Percentiles rank a stretch among this genome's conserved stretches.
Conservation (phyloP, 1,140 invertebrate species). For the Drosophila setifemur region DNA sequence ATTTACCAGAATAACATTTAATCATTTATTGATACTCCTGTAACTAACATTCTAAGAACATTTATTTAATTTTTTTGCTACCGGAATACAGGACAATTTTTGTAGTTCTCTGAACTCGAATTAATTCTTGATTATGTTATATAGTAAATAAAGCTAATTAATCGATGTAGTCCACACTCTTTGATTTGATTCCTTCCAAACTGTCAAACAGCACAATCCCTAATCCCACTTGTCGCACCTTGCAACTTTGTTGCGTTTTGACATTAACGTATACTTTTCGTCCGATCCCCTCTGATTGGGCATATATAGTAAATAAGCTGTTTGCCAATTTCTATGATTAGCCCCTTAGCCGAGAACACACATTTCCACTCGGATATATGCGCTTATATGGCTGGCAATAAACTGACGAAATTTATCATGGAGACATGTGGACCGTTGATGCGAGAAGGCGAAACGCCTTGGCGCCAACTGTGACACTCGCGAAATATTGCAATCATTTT, state of each 20-base stretch:
- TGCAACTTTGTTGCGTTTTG: constrained; percentile 41
- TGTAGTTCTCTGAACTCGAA: too few relatives aligned
- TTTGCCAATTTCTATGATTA: constrained; percentile 69
- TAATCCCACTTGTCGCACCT: neutral
- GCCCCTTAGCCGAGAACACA: constrained; percentile 10
- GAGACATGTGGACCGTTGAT: constrained; percentile 27
- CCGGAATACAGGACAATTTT: too few relatives aligned
- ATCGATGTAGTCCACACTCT: too few relatives aligned
- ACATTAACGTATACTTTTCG: constrained; percentile 21
- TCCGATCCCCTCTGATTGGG: constrained; percentile 31
- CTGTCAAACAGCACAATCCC: too few relatives aligned
- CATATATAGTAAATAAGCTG: constrained; percentile 68
- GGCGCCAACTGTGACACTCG: constrained; percentile 78
- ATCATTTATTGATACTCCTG: too few relatives aligned
- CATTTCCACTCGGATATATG: constrained; percentile 8
- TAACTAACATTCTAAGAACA: too few relatives aligned
- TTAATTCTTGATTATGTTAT: too few relatives aligned
- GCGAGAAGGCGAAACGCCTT: constrained; percentile 58
- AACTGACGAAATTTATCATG: constrained; percentile 78
- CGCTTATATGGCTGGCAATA: constrained; percentile 51
- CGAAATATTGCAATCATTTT: constrained; percentile 76
- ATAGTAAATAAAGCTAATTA: too few relatives aligned
- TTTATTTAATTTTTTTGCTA: too few relatives aligned
- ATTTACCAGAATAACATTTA: too few relatives aligned
- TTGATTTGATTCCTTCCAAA: too few relatives aligned